Conservation (phyloP, 2,888 invertebrate species). For the Drosophila anomalipes region DNA sequence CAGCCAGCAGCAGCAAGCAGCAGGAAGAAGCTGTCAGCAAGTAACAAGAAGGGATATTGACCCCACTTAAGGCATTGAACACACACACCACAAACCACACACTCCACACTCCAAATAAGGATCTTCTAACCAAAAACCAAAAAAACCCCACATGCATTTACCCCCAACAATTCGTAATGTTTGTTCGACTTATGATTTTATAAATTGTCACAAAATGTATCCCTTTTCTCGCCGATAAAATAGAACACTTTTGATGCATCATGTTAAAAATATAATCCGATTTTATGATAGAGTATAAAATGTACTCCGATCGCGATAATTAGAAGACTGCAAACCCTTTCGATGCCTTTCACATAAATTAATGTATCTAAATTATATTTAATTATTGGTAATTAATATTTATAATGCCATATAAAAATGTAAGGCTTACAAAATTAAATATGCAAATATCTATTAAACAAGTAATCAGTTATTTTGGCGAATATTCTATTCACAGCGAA, state of each 20-base stretch:
- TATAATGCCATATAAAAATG: not conserved
- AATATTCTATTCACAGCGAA: no score
- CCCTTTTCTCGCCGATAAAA: not conserved
- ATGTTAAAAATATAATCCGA: not conserved
- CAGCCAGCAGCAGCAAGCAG: constrained; percentile 4
- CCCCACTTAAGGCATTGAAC: constrained; percentile 15
- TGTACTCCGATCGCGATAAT: not conserved
- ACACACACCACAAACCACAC: constrained; percentile 8
- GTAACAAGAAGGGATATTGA: constrained; percentile 21
- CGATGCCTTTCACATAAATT: not conserved
- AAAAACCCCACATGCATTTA: not conserved
- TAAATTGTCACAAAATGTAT: not conserved
- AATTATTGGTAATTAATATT: not conserved
- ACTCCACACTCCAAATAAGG: not conserved
- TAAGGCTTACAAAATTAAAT: not conserved
- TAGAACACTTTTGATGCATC: not conserved
- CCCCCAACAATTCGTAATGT: not conserved
- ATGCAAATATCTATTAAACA: not conserved
- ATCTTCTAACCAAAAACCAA: not conserved
- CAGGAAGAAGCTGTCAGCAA: constrained; percentile 16
- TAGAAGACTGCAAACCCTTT: not conserved
- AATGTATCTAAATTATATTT: not conserved
- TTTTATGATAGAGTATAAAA: not conserved
- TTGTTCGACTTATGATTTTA: not conserved
- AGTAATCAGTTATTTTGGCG: not conserved